Conservation (phyloP, 1,140 invertebrate genomes). For the Trichonephila clavipes region DNA sequence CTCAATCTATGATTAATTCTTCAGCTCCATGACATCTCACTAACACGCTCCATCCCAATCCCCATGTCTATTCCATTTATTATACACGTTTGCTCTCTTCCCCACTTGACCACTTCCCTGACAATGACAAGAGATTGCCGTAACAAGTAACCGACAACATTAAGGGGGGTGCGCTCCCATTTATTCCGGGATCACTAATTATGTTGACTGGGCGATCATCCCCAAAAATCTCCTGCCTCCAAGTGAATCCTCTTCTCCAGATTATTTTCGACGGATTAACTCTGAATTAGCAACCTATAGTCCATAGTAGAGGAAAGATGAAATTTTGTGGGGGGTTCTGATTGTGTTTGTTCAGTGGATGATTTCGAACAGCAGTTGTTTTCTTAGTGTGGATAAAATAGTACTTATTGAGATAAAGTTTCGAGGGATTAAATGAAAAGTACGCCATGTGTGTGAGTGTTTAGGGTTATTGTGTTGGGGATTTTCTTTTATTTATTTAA, state of each 20-base stretch:
- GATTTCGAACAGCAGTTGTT: too few species aligned
- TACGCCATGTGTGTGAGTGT: too few species aligned
- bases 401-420: too few species aligned
- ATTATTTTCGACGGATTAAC: background rate
- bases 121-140: slow-evolving; percentile 10
- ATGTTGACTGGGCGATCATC: background rate
- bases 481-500: too few species aligned
- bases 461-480: too few species aligned
- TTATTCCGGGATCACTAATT: background rate
- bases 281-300: background rate
- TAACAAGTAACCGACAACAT: slow-evolving; percentile 11
- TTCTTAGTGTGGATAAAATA: too few species aligned
- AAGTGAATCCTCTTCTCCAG: too few species aligned
- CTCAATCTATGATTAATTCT: too few species aligned
- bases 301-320: too few species aligned
- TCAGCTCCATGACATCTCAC: background rate
- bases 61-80: background rate
- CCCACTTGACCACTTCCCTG: background rate
- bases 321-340: too few species aligned
- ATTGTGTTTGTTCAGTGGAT: too few species aligned
- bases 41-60: background rate
- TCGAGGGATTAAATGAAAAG: too few species aligned
- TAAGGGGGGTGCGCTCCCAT: background rate
- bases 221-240: background rate
- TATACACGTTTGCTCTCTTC: background rate